Conservation (phyloP, 2,888 invertebrate genomes). For the Blera fallax region DNA sequence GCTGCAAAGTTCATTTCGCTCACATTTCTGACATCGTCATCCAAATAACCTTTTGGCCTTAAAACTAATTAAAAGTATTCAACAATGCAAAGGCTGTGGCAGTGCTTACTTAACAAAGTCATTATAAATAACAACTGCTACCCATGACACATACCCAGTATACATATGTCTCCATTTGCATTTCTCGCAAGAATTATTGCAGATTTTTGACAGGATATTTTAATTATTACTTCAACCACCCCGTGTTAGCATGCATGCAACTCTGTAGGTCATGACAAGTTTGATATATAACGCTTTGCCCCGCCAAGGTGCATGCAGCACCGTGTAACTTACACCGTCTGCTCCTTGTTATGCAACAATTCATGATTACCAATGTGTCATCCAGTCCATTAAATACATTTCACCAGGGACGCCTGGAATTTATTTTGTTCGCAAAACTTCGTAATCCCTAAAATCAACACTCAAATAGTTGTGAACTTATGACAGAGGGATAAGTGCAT, state of each 20-base stretch:
- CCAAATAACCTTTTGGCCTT: too few relatives aligned
- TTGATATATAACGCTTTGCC: constrained; percentile 52
- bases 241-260: constrained; percentile 24
- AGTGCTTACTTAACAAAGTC: background rate
- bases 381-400: constrained; percentile 49
- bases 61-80: too few relatives aligned
- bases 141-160: background rate
- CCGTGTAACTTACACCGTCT: constrained; percentile 40
- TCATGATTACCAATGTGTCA: constrained; percentile 57
- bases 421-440: constrained; percentile 37
- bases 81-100: too few relatives aligned
- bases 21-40: too few relatives aligned
- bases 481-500: constrained; percentile 49
- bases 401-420: constrained; percentile 21
- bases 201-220: constrained; percentile 59
- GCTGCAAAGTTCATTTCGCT: too few relatives aligned
- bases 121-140: background rate
- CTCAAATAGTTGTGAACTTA: constrained; percentile 50
- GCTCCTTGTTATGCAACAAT: constrained; percentile 59
- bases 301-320: constrained; percentile 42
- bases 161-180: background rate
- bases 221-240: constrained; percentile 46
- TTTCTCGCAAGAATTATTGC: constrained; percentile 22
- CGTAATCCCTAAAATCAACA: constrained; percentile 60
- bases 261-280: constrained; percentile 63